phyloP scores from a whole-genome alignment of 2,797 vertebrate genomes.

The Chelonia mydas region DNA sequence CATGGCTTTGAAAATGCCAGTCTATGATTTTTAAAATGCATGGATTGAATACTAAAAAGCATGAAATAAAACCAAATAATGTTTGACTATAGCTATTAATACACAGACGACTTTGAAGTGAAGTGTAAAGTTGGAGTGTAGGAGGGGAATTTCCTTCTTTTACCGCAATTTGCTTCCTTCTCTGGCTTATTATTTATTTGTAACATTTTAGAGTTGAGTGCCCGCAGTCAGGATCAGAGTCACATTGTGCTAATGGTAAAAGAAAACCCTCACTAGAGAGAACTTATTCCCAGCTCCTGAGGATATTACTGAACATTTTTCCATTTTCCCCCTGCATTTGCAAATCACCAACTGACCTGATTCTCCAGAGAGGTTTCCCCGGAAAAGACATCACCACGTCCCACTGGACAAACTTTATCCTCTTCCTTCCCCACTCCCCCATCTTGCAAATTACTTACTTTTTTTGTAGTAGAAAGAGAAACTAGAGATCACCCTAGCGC shows the following conservation, averaged over 20 bases:
- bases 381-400: background rate
- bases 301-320: background rate
- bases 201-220: background rate
- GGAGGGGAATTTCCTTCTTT: background rate
- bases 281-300: background rate
- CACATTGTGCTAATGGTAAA: background rate
- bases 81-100: background rate
- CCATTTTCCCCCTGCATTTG: background rate
- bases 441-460: background rate
- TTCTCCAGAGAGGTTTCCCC: background rate
- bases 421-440: background rate
- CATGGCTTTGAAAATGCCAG: background rate
- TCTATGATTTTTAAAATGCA: background rate
- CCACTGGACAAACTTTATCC: background rate
- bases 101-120: fast-evolving
- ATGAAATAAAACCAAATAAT: background rate
- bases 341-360: background rate
- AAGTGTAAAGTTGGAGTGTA: background rate
- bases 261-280: fast-evolving
- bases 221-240: background rate
- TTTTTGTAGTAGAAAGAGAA: constrained; percentile 33
- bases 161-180: background rate
- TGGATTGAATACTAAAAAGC: background rate
- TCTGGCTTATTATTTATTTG: background rate
- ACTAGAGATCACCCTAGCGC: background rate